phyloP scores from a whole-genome alignment of 2,888 invertebrate species.

The Caenorhabditis doughertyi region DNA sequence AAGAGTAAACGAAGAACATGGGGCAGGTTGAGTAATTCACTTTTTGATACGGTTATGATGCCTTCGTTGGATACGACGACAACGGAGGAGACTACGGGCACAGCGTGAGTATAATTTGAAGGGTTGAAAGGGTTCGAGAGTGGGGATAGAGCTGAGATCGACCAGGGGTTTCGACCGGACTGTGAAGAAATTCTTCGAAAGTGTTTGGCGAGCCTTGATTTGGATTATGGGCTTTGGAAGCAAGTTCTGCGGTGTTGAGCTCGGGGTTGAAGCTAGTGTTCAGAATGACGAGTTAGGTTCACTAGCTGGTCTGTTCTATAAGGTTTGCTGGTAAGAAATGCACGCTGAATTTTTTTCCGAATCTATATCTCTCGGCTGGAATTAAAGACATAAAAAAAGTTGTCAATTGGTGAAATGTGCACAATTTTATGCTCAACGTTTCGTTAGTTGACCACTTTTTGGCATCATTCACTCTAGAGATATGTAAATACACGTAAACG shows the following conservation, averaged over 20 bases:
- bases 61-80: slow-evolving; percentile 63
- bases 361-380: not conserved
- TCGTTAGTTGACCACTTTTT: not conserved
- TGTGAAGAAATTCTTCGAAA: too few relatives aligned
- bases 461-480: not conserved
- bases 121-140: not conserved
- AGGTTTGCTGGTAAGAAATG: too few relatives aligned
- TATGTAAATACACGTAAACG: too few relatives aligned
- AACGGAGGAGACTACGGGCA: slow-evolving; percentile 48
- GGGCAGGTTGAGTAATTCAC: slow-evolving; percentile 56
- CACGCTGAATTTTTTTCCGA: too few relatives aligned
- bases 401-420: not conserved
- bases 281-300: too few relatives aligned
- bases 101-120: slow-evolving; percentile 16
- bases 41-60: slow-evolving; percentile 59
- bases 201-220: too few relatives aligned
- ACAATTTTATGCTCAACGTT: not conserved
- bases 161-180: too few relatives aligned
- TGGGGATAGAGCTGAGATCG: not conserved
- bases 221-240: too few relatives aligned
- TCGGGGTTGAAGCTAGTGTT: too few relatives aligned
- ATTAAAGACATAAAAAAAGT: not conserved
- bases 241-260: too few relatives aligned
- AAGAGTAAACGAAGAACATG: slow-evolving; percentile 58
- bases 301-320: too few relatives aligned